Percentiles rank a stretch among this genome's conserved stretches.
phyloP scores from a whole-genome alignment of 2,888 invertebrate species.

The Tryphoninae sp. region DNA sequence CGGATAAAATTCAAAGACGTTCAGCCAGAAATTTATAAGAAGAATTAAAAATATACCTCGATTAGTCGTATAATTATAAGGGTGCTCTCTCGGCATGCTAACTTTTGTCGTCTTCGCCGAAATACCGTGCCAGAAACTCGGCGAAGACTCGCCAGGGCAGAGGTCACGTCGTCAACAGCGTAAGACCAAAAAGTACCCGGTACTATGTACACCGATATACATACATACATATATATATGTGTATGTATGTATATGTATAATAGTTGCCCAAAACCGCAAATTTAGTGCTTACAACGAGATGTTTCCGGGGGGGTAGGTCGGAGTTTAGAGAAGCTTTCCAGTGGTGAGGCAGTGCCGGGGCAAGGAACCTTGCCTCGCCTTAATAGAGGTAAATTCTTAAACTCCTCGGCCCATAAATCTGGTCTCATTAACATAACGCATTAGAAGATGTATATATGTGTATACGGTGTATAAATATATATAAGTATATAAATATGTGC shows the following conservation, averaged over 20 bases:
- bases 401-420: constrained; percentile 70
- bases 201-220: neutral
- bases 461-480: neutral
- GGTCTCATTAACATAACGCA: constrained; percentile 76
- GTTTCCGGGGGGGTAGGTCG: constrained; percentile 41
- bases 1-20: neutral
- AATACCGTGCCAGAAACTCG: constrained; percentile 21
- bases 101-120: constrained; percentile 30
- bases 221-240: neutral
- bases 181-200: constrained; percentile 33
- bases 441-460: constrained; percentile 63
- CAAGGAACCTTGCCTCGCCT: constrained; percentile 60
- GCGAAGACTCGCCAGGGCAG: constrained; percentile 11
- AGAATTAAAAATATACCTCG: neutral
- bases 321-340: constrained; percentile 49
- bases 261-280: constrained; percentile 55
- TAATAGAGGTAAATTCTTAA: constrained; percentile 72
- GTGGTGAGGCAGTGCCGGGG: constrained; percentile 48
- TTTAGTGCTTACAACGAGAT: constrained; percentile 56
- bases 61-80: constrained; percentile 26
- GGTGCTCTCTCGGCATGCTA: neutral
- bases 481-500: neutral
- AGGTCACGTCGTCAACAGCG: constrained; percentile 50
- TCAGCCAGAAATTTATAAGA: neutral
- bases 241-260: constrained; percentile 12